phyloP scores from a whole-genome alignment of 35 echinoderm and acorn worm genomes.

The Ptychodera flava region DNA sequence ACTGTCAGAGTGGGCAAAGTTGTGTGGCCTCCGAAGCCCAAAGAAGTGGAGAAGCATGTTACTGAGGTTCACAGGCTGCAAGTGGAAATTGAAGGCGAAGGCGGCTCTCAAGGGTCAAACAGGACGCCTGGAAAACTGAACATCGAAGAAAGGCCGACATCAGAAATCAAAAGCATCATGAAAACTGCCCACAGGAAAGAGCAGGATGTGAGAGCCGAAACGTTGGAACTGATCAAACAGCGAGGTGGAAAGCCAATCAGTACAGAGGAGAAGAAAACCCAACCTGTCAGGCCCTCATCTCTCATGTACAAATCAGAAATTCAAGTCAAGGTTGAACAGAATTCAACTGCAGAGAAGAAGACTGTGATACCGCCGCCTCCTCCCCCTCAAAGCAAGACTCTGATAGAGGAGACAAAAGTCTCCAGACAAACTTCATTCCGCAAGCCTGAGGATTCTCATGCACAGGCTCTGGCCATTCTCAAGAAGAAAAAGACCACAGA shows the following conservation, averaged over 20 bases:
- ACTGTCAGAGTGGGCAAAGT: conserved; percentile 41
- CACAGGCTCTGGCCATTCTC: neutral
- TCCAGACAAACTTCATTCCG: neutral
- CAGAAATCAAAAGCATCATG: conserved; percentile 4
- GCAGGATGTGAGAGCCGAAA: neutral
- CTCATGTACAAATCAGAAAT: neutral
- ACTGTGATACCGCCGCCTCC: neutral
- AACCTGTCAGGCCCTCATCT: neutral
- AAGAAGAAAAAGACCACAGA: neutral
- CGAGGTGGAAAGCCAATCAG: neutral
- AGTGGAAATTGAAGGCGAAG: neutral
- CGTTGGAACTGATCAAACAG: conserved; percentile 2
- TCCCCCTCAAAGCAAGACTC: neutral
- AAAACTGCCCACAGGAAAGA: neutral
- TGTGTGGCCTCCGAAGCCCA: conserved; percentile 35
- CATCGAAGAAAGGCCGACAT: neutral
- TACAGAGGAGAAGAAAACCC: neutral
- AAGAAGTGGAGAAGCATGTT: conserved; percentile 3
- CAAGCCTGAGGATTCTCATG: neutral
- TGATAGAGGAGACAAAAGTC: neutral
- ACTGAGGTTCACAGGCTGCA: neutral
- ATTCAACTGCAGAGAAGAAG: neutral
- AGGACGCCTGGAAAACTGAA: neutral
- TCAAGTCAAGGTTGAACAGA: conserved; percentile 2
- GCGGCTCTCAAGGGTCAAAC: neutral